Evolutionary conservation across 1,140 invertebrate genomes (phyloP).

Genomic region (Mylabris phalerata): DNA sequence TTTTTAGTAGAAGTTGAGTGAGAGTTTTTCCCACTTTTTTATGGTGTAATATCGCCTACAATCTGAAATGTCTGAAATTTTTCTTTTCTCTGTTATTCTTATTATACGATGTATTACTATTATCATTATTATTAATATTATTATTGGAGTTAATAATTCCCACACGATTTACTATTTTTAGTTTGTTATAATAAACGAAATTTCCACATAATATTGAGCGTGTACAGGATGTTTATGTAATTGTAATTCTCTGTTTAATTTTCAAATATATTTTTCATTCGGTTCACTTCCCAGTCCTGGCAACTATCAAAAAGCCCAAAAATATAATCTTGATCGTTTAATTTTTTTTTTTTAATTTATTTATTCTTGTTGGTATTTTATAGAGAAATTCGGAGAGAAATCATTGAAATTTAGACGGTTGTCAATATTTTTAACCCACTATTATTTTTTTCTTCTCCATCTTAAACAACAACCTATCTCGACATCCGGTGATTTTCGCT

Average conservation of each 20-base stretch:
- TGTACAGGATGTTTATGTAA: constrained; percentile 13
- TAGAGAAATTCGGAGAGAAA: too few relatives aligned
- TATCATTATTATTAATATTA: constrained; percentile 3
- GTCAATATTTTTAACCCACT: too few relatives aligned
- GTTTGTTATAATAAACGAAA: constrained; percentile 16
- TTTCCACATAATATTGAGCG: constrained; percentile 16
- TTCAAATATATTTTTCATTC: constrained; percentile 5
- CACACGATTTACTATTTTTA: constrained; percentile 15
- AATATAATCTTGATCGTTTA: background rate
- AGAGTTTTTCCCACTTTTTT: background rate
- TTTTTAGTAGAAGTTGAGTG: background rate
- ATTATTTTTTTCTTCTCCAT: too few relatives aligned
- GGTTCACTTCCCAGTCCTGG: constrained; percentile 1
- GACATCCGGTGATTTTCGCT: too few relatives aligned
- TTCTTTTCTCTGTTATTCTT: background rate
- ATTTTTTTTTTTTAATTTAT: background rate
- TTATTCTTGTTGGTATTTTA: background rate
- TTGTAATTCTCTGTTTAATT: constrained; percentile 15
- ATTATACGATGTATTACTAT: background rate
- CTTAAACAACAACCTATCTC: too few relatives aligned
- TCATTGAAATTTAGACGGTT: too few relatives aligned
- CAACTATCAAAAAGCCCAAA: background rate
- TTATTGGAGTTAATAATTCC: constrained; percentile 15
- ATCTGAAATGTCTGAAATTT: background rate
- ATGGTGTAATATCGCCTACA: constrained; percentile 3